Conservation (phyloP, 2,888 invertebrate species). For the Liodrosophila aerea region DNA sequence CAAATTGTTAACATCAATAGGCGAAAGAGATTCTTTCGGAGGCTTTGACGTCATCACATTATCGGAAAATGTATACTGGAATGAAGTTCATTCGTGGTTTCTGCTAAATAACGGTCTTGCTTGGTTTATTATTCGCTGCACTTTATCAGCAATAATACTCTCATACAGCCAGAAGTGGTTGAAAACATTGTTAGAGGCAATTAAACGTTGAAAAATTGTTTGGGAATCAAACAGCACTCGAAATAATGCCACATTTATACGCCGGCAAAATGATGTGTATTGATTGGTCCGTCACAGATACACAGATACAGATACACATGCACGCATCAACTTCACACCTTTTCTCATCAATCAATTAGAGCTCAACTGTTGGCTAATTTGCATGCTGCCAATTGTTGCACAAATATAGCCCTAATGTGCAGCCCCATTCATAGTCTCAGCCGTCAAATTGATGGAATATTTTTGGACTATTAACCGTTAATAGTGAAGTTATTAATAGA, state of each 20-base stretch:
- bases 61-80: constrained; percentile 45
- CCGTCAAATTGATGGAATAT: constrained; percentile 14
- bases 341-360: constrained; percentile 64
- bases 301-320: not conserved
- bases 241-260: constrained; percentile 63
- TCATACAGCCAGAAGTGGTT: constrained; percentile 4
- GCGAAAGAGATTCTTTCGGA: constrained; percentile 3
- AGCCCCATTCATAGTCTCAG: not conserved
- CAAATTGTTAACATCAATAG: constrained; percentile 58
- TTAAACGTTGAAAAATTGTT: constrained; percentile 54
- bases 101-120: constrained; percentile 1
- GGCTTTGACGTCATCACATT: constrained; percentile 54
- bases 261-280: constrained; percentile 48
- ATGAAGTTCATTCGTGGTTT: constrained; percentile 19
- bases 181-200: constrained; percentile 47
- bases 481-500: constrained; percentile 27
- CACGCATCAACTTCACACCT: constrained; percentile 28
- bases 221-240: constrained; percentile 44
- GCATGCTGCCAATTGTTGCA: constrained; percentile 55
- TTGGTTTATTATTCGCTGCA: not conserved
- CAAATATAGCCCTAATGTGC: constrained; percentile 22
- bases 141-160: constrained; percentile 8
- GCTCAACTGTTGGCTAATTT: constrained; percentile 49
- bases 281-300: not conserved
- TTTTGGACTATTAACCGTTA: constrained; percentile 33